phyloP scores from a whole-genome alignment of 2,888 invertebrate species.

The Brenthis ino region DNA sequence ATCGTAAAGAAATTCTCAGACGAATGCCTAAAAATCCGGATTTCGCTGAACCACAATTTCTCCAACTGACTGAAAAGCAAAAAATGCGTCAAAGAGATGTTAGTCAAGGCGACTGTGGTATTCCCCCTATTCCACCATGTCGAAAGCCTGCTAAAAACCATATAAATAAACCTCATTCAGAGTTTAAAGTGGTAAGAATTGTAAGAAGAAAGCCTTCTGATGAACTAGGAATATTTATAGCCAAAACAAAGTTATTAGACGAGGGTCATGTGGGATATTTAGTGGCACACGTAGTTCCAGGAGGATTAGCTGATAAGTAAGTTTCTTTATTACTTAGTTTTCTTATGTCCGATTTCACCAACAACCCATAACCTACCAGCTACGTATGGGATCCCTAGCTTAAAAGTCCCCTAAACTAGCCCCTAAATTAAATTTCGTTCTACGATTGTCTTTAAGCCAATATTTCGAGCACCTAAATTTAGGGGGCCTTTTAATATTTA shows the following conservation, averaged over 20 bases:
- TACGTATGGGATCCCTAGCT: no score
- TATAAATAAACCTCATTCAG: slow-evolving; percentile 59
- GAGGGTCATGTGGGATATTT: slow-evolving; percentile 85
- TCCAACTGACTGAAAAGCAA: slow-evolving; percentile 77
- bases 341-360: background rate
- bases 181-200: slow-evolving; percentile 81
- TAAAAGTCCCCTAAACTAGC: no score
- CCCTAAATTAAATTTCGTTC: no score
- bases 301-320: slow-evolving; percentile 86
- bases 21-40: slow-evolving; percentile 73
- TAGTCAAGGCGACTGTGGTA: slow-evolving; percentile 66
- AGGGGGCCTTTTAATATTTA: no score
- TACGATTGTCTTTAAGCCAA: no score
- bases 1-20: slow-evolving; percentile 79
- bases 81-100: slow-evolving; percentile 74
- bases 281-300: slow-evolving; percentile 87
- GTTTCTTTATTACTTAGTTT: slow-evolving; percentile 42
- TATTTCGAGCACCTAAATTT: no score
- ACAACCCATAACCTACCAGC: no score
- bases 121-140: slow-evolving; percentile 78
- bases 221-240: slow-evolving; percentile 88
- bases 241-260: slow-evolving; percentile 84
- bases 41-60: slow-evolving; percentile 69
- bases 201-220: slow-evolving; percentile 81
- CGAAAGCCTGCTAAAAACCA: slow-evolving; percentile 61